Base-by-base conservation (phyloP, 2,888 invertebrate species). In the Drosophila mulleri region DNA sequence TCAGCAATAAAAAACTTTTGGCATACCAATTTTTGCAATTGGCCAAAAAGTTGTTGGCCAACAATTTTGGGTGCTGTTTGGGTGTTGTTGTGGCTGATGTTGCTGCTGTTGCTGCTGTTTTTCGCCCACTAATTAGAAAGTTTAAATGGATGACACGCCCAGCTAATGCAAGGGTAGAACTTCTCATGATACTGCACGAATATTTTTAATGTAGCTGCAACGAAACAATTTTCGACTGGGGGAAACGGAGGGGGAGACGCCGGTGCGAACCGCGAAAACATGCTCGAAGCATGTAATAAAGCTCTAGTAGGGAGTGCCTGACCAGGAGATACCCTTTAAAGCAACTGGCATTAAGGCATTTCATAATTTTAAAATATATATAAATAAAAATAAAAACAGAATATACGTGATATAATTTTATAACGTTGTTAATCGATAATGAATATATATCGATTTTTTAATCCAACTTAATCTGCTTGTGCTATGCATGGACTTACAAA, bases 1-100 rank as follows among this genome's bases (percentile, higher is more conserved):
- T 83, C 42, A 26, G 89, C 87, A 88, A 89, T 87, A 90, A 89
- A 89, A 89, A 89, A 90, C 70, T 83, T 89, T 82, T 57, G 39
- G 67, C 79, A 64, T 58, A 68, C 70, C 67, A 67, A 68, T 53
- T 77, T 69, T 59, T 50, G 72, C 57, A 79, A 82, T 47, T 47
- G 9, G 35, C 20, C 35, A 37, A 37, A 53, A 52, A 20, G 56
- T 50, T 50, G 32, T 18, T 47, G 11, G 32, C 32, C 35, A 37
- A 53, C 18, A 37, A 11, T 56, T 50, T 32, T 1, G 20, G 23
- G 48, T 7, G 12, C 18, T 48, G 29, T 11, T 8, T 26, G 6
- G 7, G 2, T n/a, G 26, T 1, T 12, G n/a, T 18, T 47, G n/a
- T 14, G 12, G 18, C 12, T 47, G 57, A 29, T 58, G 42, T 69